Evolutionary conservation across 1,140 invertebrate species (phyloP), one percentile per base, ranked within the genome.

Genomic region (Ooceraea biroi): DNA sequence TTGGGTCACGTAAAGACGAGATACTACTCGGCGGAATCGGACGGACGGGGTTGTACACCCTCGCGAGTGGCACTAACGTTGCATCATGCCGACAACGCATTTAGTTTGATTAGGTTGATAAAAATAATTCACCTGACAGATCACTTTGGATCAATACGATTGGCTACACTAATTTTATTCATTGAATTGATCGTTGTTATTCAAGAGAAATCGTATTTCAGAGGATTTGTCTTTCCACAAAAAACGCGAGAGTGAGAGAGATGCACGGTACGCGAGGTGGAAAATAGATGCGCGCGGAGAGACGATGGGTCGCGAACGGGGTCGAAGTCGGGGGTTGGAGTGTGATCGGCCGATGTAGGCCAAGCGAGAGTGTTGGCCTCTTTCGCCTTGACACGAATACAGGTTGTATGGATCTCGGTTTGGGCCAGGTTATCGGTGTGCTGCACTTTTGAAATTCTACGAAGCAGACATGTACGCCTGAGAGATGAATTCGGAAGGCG

Each of bases 331-430:
- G 27, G 25, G 78, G 86, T 58, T 66, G 85, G 74, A 83, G 80
- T 60, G 85, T 63, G 90, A 91, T 91, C 89, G 88, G 84, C 73
- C 72, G 85, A 92, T 93, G 90, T 92, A 91, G 91, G 92, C 92
- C 91, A 91, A 87, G 73, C 78, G 91, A 91, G 92, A 92, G 88
- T 93, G 85, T 93, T 92, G 91, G 88, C 89, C 91, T 65, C 82
- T 83, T 77, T 92, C 41, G 91, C 92, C 92, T 90, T 93, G 91
- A 93, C 92, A 93, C 89, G 72, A 87, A 91, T 92, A 84, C 91
- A 92, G 91, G 91, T 91, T 93, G 88, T 91, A 90, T 87, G 78
- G 86, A 88, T 88, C 83, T 85, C 83, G 86, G 86, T 85, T 71
- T 82, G 84, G 87, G 71, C 87, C 85, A 87, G 82, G 73, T 80